Conservation (phyloP, 2,888 invertebrate genomes). For the Acrocera orbiculus region DNA sequence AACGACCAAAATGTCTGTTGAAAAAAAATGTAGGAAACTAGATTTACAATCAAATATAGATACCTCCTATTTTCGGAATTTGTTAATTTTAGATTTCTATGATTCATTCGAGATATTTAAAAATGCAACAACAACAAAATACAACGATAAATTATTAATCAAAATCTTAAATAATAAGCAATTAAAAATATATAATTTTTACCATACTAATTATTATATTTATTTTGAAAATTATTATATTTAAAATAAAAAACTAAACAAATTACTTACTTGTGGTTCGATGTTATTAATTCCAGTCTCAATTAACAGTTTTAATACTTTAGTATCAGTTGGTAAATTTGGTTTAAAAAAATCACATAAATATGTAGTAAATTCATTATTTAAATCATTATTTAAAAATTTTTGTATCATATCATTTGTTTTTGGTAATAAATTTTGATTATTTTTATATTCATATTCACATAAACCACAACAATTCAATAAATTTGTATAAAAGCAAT, state of each 20-base stretch:
- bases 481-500: conserved; percentile 35
- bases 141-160: too few species aligned
- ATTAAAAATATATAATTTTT: neutral
- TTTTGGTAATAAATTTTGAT: conserved; percentile 27
- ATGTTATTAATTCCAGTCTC: conserved; percentile 51
- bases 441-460: conserved; percentile 28
- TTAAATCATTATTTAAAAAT: conserved; percentile 29
- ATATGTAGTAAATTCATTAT: conserved; percentile 27
- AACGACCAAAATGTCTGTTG: too few species aligned
- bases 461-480: conserved; percentile 30
- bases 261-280: conserved; percentile 23
- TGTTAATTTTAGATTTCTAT: too few species aligned
- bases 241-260: neutral
- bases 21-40: too few species aligned
- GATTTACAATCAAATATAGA: too few species aligned
- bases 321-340: conserved; percentile 48
- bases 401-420: conserved; percentile 28
- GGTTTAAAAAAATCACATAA: conserved; percentile 38
- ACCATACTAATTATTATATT: neutral
- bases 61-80: too few species aligned
- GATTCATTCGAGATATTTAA: too few species aligned
- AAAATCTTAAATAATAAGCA: too few species aligned
- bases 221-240: neutral
- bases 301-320: conserved; percentile 50
- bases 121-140: too few species aligned